phyloP scores from a whole-genome alignment of 2,113 vertebrate species.

The Mionectes macconnelli region DNA sequence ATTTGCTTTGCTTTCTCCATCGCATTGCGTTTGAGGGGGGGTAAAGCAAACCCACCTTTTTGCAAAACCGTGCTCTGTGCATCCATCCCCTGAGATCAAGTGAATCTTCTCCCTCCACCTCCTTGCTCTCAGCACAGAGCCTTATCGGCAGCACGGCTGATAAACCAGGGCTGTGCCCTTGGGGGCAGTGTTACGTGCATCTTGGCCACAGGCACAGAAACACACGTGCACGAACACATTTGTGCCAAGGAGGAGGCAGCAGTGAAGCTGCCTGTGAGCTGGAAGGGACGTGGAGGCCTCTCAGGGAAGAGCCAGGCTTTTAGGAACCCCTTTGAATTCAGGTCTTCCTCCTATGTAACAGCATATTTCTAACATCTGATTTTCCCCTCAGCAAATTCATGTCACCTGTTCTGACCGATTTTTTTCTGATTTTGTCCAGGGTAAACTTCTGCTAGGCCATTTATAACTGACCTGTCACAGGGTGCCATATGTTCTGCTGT shows the following conservation, averaged over 20 bases:
- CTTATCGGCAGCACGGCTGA: background rate
- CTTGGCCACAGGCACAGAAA: background rate
- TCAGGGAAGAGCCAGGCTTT: background rate
- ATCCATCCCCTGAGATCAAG: accelerated
- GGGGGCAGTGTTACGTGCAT: background rate
- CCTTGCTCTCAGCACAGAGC: background rate
- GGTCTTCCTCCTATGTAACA: background rate
- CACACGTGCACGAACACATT: accelerated
- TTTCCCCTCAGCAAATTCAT: background rate
- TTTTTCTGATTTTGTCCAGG: background rate
- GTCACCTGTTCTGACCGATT: background rate
- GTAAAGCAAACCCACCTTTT: background rate
- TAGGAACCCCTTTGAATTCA: background rate
- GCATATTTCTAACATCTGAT: background rate
- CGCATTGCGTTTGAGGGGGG: background rate
- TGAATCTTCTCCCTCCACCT: background rate
- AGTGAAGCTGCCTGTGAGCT: background rate
- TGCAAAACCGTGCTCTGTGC: background rate
- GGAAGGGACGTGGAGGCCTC: background rate
- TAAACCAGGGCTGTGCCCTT: background rate
- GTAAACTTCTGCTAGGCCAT: background rate
- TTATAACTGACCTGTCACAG: background rate
- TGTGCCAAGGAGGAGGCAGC: background rate
- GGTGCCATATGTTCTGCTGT: background rate
- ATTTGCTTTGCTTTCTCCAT: background rate